Conservation (phyloP, 2,888 invertebrate species). For the Andrena praecox region DNA sequence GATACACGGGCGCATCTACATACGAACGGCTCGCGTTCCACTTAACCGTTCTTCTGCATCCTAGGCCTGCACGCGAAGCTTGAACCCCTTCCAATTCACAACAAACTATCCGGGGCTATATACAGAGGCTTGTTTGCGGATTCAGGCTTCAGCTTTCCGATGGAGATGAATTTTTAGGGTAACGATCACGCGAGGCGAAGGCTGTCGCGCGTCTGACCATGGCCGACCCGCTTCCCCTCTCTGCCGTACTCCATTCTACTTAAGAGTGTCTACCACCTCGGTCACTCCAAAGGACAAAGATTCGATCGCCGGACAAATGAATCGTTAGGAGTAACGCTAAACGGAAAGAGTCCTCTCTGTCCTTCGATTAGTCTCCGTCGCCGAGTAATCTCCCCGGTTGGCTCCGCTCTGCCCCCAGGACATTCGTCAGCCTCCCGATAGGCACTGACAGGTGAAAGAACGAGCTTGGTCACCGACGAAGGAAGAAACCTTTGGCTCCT, state of each 20-base stretch:
- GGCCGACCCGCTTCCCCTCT: too few species aligned
- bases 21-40: conserved; percentile 47
- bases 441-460: conserved; percentile 28
- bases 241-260: too few species aligned
- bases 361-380: background rate
- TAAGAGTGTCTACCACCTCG: too few species aligned
- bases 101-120: background rate
- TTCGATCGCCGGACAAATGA: too few species aligned
- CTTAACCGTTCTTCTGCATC: conserved; percentile 50
- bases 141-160: background rate
- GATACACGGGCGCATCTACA: conserved; percentile 50
- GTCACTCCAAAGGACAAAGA: too few species aligned
- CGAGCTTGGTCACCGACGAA: conserved; percentile 12
- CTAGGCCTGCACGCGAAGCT: conserved; percentile 49
- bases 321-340: background rate
- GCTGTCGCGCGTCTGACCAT: too few species aligned
- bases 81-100: conserved; percentile 13
- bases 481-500: conserved; percentile 23
- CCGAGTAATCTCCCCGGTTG: conserved; percentile 8
- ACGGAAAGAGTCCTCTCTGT: background rate
- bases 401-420: background rate
- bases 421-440: conserved; percentile 28
- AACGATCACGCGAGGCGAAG: too few species aligned
- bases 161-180: too few species aligned
- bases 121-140: background rate